These are phyloP conservation scores for Gibbula magus DNA, from an alignment of 2,888 invertebrate species.

Conservation along the genomic window DNA sequence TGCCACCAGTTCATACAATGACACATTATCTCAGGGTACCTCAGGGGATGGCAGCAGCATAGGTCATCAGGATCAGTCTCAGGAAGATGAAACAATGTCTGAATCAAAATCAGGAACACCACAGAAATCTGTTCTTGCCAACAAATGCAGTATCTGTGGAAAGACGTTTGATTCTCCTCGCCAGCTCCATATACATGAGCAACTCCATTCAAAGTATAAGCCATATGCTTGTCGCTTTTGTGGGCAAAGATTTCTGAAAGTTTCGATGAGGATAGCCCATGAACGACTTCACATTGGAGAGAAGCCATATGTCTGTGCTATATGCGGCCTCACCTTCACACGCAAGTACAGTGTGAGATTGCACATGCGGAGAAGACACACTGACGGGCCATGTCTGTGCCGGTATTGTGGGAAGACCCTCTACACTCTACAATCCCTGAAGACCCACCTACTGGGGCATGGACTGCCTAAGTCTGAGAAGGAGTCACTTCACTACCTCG, in stretches of 20 bases:
- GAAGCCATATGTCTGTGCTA: constrained; percentile 54
- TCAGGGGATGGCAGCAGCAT: constrained; percentile 2
- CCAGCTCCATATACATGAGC: constrained; percentile 59
- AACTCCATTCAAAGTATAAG: constrained; percentile 60
- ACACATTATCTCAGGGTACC: constrained; percentile 22
- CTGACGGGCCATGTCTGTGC: constrained; percentile 62
- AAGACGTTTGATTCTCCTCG: constrained; percentile 56
- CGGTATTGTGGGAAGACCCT: constrained; percentile 59
- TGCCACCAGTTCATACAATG: constrained; percentile 14
- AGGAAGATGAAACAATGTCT: background rate
- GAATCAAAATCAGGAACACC: constrained; percentile 11
- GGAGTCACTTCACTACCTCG: constrained; percentile 53
- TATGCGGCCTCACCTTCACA: constrained; percentile 60
- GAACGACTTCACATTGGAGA: constrained; percentile 53
- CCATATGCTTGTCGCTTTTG: constrained; percentile 65
- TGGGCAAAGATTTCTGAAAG: constrained; percentile 58
- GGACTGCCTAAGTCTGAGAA: constrained; percentile 52
- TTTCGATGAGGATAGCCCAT: constrained; percentile 57
- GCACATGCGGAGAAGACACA: constrained; percentile 59
- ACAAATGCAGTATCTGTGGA: constrained; percentile 58
- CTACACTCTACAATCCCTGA: constrained; percentile 52
- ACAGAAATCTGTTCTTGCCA: constrained; percentile 24
- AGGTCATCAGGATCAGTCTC: background rate
- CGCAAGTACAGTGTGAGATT: constrained; percentile 58
- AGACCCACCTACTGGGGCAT: constrained; percentile 58